Base-by-base conservation (phyloP, 2,113 vertebrate species). In the Rhynchopsitta pachyrhyncha region DNA sequence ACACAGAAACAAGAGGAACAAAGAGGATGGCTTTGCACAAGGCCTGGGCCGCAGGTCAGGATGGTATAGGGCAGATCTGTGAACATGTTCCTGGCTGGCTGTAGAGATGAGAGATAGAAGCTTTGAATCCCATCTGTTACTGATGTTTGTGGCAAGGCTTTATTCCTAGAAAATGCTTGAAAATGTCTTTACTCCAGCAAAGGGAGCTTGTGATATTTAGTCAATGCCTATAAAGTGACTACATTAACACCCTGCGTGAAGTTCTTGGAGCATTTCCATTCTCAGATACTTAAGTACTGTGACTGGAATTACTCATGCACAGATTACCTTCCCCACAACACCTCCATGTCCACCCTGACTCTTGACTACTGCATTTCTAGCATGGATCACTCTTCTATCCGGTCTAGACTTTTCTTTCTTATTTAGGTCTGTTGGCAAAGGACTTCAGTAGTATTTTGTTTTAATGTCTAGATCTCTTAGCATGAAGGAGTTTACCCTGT, bases 1-100 rank as follows among this genome's bases (percentile, higher is more conserved):
- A 19, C 2, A 0, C 25, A 9, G 0, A 9, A n/a, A 17, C 42
- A 78, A 17, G 47, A 44, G 57, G 22, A 42, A 28, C 37, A 74
- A 52, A 78, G 59, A 77, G 44, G 5, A 31, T 4, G 0, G 0
- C 53, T 92, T 66, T 89, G 84, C n/a, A 18, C 35, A 63, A 73
- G 50, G 44, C 77, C n/a, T 82, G 66, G n/a, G 13, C n/a, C 74
- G 39, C 49, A 62, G 31, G 37, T 73, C 44, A 60, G 28, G 33
- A 17, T 71, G 46, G 6, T 15, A 10, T 17, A 39, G 47, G 35
- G 37, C 49, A 73, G 35, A 66, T 28, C 67, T 78, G 25, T 50
- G 77, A 47, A 28, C 13, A 6, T 31, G 11, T 31, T 74, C 28
- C 49, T 82, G 49, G 4, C 15, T 52, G 44, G 14, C 41, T 82